Conservation (phyloP, 2,888 invertebrate genomes). For the Xylophagus ater region DNA sequence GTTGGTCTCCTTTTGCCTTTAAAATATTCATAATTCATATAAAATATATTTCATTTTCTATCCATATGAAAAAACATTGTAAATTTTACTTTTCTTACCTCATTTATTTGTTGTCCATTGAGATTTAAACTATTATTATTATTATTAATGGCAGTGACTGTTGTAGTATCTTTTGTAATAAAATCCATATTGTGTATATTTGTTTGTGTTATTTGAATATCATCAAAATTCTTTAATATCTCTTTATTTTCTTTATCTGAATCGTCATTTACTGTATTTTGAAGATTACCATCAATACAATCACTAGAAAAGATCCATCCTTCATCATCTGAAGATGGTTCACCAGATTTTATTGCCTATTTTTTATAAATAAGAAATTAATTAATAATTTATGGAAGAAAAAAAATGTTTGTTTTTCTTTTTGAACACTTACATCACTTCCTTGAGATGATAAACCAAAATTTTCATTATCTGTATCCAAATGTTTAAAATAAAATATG, state of each 20-base stretch:
- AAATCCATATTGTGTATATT: background rate
- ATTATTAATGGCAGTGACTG: too few relatives aligned
- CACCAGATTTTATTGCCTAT: conserved; percentile 35
- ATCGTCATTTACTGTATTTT: conserved; percentile 25
- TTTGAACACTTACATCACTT: conserved; percentile 42
- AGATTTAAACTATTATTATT: too few relatives aligned
- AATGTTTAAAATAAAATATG: conserved; percentile 75
- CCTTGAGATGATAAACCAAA: conserved; percentile 37
- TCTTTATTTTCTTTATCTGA: conserved; percentile 39
- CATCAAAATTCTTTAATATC: conserved; percentile 16
- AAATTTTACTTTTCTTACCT: too few relatives aligned
- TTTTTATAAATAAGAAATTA: too few relatives aligned
- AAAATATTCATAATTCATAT: too few relatives aligned
- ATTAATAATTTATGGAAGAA: conserved; percentile 23
- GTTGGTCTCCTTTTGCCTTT: conserved; percentile 12
- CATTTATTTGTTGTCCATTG: too few relatives aligned
- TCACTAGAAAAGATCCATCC: conserved; percentile 33
- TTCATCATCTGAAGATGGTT: conserved; percentile 51
- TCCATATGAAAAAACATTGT: too few relatives aligned
- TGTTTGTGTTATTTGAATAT: conserved; percentile 4
- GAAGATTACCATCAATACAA: conserved; percentile 12
- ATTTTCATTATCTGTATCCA: conserved; percentile 75
- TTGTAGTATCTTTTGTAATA: background rate
- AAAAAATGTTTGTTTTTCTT: conserved; percentile 42
- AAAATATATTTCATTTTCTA: too few relatives aligned